A percentile compares a stretch with the other conserved stretches of the same genome.
These are phyloP conservation scores for Cricetomys ansorgei DNA, from an alignment of 2,113 vertebrate species.

Conservation along the genomic window DNA sequence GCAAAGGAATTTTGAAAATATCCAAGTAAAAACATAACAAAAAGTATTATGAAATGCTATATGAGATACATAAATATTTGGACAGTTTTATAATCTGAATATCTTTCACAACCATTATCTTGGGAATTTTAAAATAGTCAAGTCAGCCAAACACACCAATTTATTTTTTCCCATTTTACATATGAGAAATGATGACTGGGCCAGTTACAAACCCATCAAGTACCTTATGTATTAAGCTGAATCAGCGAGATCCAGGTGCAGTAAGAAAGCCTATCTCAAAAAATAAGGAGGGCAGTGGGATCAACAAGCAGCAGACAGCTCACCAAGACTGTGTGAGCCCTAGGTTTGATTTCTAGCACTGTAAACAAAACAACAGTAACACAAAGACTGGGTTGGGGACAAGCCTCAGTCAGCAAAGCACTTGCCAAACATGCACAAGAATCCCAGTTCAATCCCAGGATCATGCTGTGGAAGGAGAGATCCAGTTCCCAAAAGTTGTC, in stretches of 20 bases:
- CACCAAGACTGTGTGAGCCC: not conserved
- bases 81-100: slow-evolving; percentile 48
- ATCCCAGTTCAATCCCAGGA: not conserved
- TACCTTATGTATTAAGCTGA: not conserved
- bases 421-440: not conserved
- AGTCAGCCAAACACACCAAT: not conserved
- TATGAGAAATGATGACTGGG: not conserved
- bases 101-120: not conserved
- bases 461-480: not conserved
- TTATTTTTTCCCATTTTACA: not conserved
- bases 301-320: no score
- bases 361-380: not conserved
- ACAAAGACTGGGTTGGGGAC: not conserved
- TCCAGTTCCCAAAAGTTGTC: no score
- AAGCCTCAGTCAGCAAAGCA: not conserved
- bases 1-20: slow-evolving; percentile 51
- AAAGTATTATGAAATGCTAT: not conserved
- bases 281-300: not conserved
- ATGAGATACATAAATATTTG: slow-evolving; percentile 1
- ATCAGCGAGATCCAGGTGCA: not conserved
- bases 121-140: not conserved
- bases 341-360: not conserved
- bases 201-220: not conserved
- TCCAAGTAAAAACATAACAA: slow-evolving; percentile 26
- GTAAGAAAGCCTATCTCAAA: not conserved